Percentiles rank a stretch among this genome's conserved stretches.
phyloP scores from a whole-genome alignment of 2,113 vertebrate genomes.

The Mastomys natalensis region DNA sequence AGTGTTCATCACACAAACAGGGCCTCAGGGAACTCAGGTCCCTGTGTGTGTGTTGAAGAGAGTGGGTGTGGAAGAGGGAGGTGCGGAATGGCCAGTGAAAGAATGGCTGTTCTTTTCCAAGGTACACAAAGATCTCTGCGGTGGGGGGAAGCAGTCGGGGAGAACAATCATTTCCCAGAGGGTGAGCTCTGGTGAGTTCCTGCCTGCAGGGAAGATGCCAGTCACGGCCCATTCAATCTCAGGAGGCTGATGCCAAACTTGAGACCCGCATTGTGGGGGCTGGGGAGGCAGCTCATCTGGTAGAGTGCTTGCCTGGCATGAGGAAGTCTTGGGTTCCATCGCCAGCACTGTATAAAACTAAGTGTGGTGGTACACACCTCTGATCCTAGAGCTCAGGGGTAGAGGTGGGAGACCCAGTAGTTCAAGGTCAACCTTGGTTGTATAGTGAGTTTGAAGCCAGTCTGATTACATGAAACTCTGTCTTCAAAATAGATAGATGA shows the following conservation, averaged over 20 bases:
- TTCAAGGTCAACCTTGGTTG: not conserved
- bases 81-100: not conserved
- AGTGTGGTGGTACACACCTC: not conserved
- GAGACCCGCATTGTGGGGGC: not conserved
- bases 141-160: not conserved
- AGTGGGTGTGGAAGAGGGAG: not conserved
- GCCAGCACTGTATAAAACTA: not conserved
- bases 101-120: conserved; percentile 19
- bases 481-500: not conserved
- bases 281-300: not conserved
- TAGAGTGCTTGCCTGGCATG: not conserved
- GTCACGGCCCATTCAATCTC: not conserved
- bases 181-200: not conserved
- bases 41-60: not conserved
- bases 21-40: not conserved
- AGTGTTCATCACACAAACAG: conserved; percentile 11
- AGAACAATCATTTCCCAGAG: conserved; percentile 8
- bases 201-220: not conserved
- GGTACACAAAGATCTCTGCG: conserved; percentile 53
- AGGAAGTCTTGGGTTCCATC: not conserved
- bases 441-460: not conserved
- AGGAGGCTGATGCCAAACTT: not conserved
- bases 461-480: not conserved
- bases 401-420: not conserved
- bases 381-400: not conserved